Conservation (phyloP, 2,888 invertebrate genomes). For the Neuroscelio doddi region DNA sequence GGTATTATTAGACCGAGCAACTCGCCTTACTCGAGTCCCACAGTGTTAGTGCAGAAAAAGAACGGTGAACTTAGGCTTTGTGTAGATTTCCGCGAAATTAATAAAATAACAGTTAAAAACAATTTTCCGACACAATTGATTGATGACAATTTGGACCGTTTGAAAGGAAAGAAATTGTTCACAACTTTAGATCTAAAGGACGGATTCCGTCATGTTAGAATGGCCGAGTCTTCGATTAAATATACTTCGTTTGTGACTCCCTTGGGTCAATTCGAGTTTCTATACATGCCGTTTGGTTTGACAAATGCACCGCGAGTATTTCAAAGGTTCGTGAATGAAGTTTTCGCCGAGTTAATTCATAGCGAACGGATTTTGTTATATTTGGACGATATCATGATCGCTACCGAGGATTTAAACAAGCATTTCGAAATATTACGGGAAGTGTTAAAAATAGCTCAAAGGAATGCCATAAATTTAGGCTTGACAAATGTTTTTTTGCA, state of each 20-base stretch:
- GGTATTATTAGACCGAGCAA: constrained; percentile 10
- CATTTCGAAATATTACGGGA: too few species aligned
- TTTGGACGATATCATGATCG: constrained; percentile 16
- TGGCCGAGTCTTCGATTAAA: constrained; percentile 13
- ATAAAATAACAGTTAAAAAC: constrained; percentile 22
- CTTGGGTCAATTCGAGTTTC: constrained; percentile 13
- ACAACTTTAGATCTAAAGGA: constrained; percentile 16
- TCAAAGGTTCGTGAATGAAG: neutral
- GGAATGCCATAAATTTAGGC: too few species aligned
- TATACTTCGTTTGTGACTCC: constrained; percentile 21
- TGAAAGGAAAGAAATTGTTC: constrained; percentile 13
- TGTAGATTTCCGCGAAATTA: constrained; percentile 19
- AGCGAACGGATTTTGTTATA: constrained; percentile 7
- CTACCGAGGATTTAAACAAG: constrained; percentile 14
- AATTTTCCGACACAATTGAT: constrained; percentile 17
- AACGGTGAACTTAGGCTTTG: constrained; percentile 18
- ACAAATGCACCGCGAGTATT: constrained; percentile 22
- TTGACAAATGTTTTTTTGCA: too few species aligned
- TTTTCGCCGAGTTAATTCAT: neutral
- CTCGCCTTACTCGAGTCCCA: constrained; percentile 15
- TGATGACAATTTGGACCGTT: constrained; percentile 11
- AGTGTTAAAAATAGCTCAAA: too few species aligned
- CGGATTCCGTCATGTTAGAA: constrained; percentile 21
- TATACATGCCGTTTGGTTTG: constrained; percentile 16
- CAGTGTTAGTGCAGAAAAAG: constrained; percentile 12